Evolutionary conservation across 1,140 invertebrate genomes (phyloP), one percentile per base, ranked within the genome.

Genomic region (Hirudo medicinalis): DNA sequence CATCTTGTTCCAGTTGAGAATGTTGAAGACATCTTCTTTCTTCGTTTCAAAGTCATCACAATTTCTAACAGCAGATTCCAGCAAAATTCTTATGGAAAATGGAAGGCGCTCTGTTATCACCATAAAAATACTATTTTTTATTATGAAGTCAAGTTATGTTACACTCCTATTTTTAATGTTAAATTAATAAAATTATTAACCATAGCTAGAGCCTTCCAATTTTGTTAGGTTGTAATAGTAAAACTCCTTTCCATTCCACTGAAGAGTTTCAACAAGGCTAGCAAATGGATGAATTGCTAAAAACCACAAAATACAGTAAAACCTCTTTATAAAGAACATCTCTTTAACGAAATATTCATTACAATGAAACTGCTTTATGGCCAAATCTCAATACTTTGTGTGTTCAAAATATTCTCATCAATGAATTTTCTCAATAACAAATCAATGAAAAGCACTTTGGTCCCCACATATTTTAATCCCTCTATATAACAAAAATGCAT

Each of bases 1-100:
- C 79, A 89, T 88, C 55, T 83, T 78, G 80, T 92, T 86, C 95
- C 95, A 99, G 75, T 91, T 84, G n/a, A 97, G 82, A 55, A 98
- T 90, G 75, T 89, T 94, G 72, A 90, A 82, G 0, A 98, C 92
- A 85, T 99, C 94, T 69, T 86, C 83, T 79, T 90, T 85, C 57
- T 87, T 86, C 15, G 88, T 80, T 80, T 94, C 91, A 79, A 97
- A 97, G 76, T 91, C 89, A 83, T 99, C 95, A 82, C 94, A 98
- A 83, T 95, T 94, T 71, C 96, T 84, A 0, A 99, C 88, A 43
- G 92, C 92, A 11, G 94, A 94, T 83, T 99, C 96, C 76, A 99
- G 83, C 0, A 99, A 84, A 11, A 97, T 89, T 78, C 93, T 85
- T 70, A 99, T 90, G 6, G 92, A 96, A 83, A 88, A 97, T 0